Conservation (phyloP, 2,113 vertebrate genomes). For the Crotalus viridis region DNA sequence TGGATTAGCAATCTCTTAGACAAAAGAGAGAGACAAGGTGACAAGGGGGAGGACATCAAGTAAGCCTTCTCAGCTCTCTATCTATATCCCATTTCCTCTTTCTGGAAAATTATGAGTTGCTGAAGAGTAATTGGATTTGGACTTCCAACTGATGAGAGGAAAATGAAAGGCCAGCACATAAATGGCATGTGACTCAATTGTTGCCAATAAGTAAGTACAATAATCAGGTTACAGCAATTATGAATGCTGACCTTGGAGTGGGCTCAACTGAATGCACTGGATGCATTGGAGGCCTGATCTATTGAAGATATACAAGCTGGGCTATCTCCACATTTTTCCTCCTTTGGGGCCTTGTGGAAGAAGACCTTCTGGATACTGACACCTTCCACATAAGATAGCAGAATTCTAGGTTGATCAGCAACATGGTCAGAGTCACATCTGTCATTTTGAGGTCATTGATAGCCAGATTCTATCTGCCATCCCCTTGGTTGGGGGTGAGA, state of each 20-base stretch:
- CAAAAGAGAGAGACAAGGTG: background rate
- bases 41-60: background rate
- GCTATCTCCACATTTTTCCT: background rate
- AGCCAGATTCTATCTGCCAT: background rate
- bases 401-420: background rate
- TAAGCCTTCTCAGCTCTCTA: background rate
- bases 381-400: background rate
- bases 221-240: background rate
- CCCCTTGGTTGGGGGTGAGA: background rate
- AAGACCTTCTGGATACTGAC: background rate
- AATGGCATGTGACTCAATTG: background rate
- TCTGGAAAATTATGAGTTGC: background rate
- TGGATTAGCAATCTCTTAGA: background rate
- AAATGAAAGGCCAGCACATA: background rate
- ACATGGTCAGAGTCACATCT: background rate
- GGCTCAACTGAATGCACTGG: background rate
- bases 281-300: background rate
- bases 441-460: background rate
- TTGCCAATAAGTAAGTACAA: background rate
- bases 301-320: background rate
- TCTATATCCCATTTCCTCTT: background rate
- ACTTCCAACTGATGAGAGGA: background rate
- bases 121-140: background rate
- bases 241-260: background rate
- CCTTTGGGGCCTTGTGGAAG: background rate